Evolutionary conservation across 2,113 vertebrate species (phyloP).

Genomic region (Bagarius yarrelli): DNA sequence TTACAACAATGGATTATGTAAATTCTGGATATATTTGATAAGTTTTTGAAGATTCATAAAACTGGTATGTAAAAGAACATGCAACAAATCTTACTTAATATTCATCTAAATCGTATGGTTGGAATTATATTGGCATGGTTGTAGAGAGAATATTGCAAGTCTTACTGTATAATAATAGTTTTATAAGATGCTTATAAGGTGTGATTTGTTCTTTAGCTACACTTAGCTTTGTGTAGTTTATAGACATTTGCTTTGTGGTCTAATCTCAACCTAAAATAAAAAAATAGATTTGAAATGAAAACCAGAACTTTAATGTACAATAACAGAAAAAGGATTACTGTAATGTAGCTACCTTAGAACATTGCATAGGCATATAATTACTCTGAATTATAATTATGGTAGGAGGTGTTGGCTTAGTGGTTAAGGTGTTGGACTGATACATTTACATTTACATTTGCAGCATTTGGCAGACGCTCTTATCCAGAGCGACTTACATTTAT

Average conservation of each 20-base stretch:
- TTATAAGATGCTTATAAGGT: background rate
- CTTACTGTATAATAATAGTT: background rate
- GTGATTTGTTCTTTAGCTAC: background rate
- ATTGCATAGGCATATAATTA: background rate
- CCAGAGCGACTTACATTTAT: too few relatives aligned
- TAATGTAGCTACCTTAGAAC: background rate
- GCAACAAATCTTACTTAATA: background rate
- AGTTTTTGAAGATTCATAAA: conserved; percentile 4
- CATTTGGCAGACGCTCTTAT: too few relatives aligned
- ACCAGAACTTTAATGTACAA: background rate
- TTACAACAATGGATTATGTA: background rate
- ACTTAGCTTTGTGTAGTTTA: background rate
- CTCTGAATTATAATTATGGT: too few relatives aligned
- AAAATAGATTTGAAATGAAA: background rate
- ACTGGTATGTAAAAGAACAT: conserved; percentile 25
- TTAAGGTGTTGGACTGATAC: too few relatives aligned
- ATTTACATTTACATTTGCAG: too few relatives aligned
- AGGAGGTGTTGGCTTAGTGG: too few relatives aligned
- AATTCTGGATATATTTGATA: background rate
- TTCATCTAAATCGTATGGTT: background rate
- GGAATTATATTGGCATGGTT: background rate
- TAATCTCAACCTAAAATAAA: background rate
- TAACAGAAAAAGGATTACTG: background rate
- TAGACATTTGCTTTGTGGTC: background rate
- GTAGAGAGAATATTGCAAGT: background rate